Conservation (phyloP, 2,113 vertebrate species). For the Macrotis lagotis region DNA sequence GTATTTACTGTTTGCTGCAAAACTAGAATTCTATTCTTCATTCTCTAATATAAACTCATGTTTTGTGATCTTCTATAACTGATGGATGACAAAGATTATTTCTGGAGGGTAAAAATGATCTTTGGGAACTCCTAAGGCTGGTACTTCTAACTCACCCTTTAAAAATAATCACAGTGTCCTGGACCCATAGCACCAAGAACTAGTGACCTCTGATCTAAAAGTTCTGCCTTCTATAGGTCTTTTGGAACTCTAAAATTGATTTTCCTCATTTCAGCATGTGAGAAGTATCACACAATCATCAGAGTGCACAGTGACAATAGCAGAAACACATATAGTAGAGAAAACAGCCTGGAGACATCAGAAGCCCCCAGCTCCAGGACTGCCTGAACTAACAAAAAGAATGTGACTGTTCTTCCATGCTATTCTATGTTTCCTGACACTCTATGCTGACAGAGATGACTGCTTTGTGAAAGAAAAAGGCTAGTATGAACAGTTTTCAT, state of each 20-base stretch:
- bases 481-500: neutral
- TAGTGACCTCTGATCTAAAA: neutral
- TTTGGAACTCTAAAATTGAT: neutral
- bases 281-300: neutral
- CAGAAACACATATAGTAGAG: neutral
- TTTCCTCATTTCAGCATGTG: conserved; percentile 10
- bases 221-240: neutral
- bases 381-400: neutral
- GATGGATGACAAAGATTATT: conserved; percentile 9
- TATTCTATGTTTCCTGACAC: neutral
- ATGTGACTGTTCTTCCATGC: neutral
- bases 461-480: neutral
- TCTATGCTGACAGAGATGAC: neutral
- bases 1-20: neutral
- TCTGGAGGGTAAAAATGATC: neutral
- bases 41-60: neutral
- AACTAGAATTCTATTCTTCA: neutral
- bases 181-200: neutral
- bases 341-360: neutral
- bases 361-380: neutral
- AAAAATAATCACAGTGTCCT: neutral
- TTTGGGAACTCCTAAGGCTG: neutral
- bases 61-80: neutral
- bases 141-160: conserved; percentile 12
- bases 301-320: neutral